Conservation (phyloP, 1,140 invertebrate species). For the Helicoverpa zea region DNA sequence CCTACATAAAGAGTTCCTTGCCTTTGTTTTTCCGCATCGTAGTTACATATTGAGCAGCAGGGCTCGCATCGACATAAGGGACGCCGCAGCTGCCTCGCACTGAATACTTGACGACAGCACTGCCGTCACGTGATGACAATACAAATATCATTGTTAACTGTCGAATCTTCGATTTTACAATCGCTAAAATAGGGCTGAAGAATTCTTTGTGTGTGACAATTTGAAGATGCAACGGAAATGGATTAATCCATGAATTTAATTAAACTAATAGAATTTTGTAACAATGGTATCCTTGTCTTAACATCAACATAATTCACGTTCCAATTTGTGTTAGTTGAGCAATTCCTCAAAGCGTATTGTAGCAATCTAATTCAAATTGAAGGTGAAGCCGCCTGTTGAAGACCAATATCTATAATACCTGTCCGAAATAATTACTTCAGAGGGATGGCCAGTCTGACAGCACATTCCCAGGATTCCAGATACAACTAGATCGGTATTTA, state of each 20-base stretch:
- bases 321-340: neutral
- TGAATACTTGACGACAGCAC: conserved; percentile 24
- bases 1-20: no score
- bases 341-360: neutral
- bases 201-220: neutral
- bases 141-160: neutral
- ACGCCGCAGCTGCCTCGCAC: no score
- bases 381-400: neutral
- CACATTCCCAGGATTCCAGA: conserved; percentile 20
- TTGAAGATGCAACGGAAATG: neutral
- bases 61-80: neutral
- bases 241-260: no score
- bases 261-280: no score
- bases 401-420: conserved; percentile 28
- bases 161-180: conserved; percentile 20
- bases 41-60: neutral
- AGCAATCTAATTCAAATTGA: conserved; percentile 3
- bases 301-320: neutral
- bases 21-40: no score
- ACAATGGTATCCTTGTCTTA: neutral
- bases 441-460: neutral
- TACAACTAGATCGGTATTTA: conserved; percentile 3
- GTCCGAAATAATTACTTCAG: conserved; percentile 30
- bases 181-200: neutral
- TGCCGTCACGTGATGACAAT: neutral